These are phyloP conservation scores for Aleiodes leptofemur DNA, from an alignment of 2,888 invertebrate species.

Conservation along the genomic window DNA sequence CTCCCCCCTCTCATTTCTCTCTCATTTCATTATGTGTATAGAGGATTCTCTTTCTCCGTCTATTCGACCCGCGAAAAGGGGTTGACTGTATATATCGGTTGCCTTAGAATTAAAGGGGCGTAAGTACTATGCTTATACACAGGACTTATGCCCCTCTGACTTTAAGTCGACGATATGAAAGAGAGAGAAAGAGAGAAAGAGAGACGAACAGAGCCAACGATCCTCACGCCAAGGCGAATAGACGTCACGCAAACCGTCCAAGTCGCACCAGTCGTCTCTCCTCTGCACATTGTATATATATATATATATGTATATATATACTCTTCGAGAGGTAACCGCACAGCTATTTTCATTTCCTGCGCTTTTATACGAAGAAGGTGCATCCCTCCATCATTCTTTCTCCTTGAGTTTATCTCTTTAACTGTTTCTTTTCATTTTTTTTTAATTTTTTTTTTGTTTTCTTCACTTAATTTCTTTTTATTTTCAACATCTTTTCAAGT, in stretches of 20 bases:
- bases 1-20: background rate
- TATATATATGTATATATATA: slow-evolving; percentile 37
- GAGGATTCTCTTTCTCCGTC: slow-evolving; percentile 27
- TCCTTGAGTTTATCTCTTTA: background rate
- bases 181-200: background rate
- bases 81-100: slow-evolving; percentile 1
- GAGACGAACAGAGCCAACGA: slow-evolving; percentile 51
- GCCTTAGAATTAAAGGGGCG: no score
- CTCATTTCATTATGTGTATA: slow-evolving; percentile 34
- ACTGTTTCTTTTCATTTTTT: slow-evolving; percentile 1
- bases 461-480: slow-evolving; percentile 8
- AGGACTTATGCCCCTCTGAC: no score
- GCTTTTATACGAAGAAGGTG: slow-evolving; percentile 53
- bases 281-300: slow-evolving; percentile 42
- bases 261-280: slow-evolving; percentile 42
- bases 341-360: slow-evolving; percentile 58
- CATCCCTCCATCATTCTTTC: slow-evolving; percentile 47
- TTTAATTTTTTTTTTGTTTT: background rate
- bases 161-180: background rate
- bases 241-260: slow-evolving; percentile 58
- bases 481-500: no score
- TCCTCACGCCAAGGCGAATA: slow-evolving; percentile 58
- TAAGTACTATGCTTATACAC: no score
- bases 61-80: slow-evolving; percentile 24
- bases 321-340: slow-evolving; percentile 54